Evolutionary conservation across 2,888 invertebrate genomes (phyloP).

Genomic region (Argyresthia albistria): DNA sequence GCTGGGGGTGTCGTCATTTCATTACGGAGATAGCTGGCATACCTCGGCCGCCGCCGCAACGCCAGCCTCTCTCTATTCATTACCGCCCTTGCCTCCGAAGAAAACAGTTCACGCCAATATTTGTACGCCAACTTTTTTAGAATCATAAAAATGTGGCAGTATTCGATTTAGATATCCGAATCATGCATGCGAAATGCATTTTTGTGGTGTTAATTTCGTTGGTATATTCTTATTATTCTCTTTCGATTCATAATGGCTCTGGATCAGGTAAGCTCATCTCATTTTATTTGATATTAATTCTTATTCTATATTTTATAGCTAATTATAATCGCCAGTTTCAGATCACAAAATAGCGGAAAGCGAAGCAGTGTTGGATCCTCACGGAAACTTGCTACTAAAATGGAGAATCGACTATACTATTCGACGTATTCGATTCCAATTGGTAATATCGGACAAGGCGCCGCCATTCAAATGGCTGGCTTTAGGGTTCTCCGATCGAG

Average conservation of each 20-base stretch:
- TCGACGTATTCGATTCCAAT: slow-evolving; percentile 54
- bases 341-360: slow-evolving; percentile 40
- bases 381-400: slow-evolving; percentile 45
- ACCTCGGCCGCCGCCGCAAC: not conserved
- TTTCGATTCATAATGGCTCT: slow-evolving; percentile 20
- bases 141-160: too few species aligned
- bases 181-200: slow-evolving; percentile 30
- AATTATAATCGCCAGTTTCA: slow-evolving; percentile 10
- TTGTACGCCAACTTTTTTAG: too few species aligned
- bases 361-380: slow-evolving; percentile 52
- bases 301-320: slow-evolving; percentile 2
- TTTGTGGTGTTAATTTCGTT: slow-evolving; percentile 29
- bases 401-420: slow-evolving; percentile 49
- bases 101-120: slow-evolving; percentile 7
- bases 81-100: slow-evolving; percentile 16
- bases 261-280: slow-evolving; percentile 28
- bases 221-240: slow-evolving; percentile 33
- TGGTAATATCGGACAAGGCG: slow-evolving; percentile 57
- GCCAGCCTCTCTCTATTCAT: slow-evolving; percentile 17
- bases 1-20: slow-evolving; percentile 8
- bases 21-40: not conserved
- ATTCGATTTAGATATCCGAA: slow-evolving; percentile 9
- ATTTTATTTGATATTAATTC: not conserved
- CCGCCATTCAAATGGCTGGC: slow-evolving; percentile 81
- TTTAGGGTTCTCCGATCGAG: slow-evolving; percentile 89